Evolutionary conservation across 2,888 invertebrate genomes (phyloP), one percentile per base, ranked within the genome.

Genomic region (Empis stercorea): DNA sequence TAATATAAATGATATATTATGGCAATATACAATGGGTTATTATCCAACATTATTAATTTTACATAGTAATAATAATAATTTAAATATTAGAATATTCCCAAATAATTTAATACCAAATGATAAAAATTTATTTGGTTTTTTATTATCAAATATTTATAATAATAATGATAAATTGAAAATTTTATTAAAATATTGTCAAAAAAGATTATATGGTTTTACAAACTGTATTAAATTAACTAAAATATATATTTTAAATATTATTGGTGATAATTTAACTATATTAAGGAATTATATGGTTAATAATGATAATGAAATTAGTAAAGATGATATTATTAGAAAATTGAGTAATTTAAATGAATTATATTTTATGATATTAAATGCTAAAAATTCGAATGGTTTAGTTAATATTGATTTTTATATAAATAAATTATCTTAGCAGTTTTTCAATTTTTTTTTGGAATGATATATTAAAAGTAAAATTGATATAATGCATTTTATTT

Each of bases 1-100:
- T 16, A 81, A 84, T 58, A 72, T 76, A 1, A 91, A 93, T 73
- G 87, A 89, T 70, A 73, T 94, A 55, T 86, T 88, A 1, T 92
- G 91, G 89, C 62, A 67, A 23, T 58, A 63, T 34, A 84, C 84
- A 38, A 84, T 85, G 72, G 78, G 82, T 52, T 72, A 71, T 45
- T 84, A 84, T 66, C 94, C 94, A 14, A 79, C 86, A 0, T 73
- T 94, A 40, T 70, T 91, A 30, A 84, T 89, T 51, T 87, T 89
- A 63, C 86, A 87, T 1, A 76, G 81, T 7, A 69, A 75, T 56
- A 78, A 40, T 14, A 27, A 14, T 2, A 14, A 40, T 27, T 2
- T 5, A 14, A 11, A 10, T 20, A 20, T 20, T 4, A 73, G 79
- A 44, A 71, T 79, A 44, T 87, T 79, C 67, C 85, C 88, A 10